Base-by-base conservation (phyloP, 2,888 invertebrate species). In the Napeogenes sylphis region DNA sequence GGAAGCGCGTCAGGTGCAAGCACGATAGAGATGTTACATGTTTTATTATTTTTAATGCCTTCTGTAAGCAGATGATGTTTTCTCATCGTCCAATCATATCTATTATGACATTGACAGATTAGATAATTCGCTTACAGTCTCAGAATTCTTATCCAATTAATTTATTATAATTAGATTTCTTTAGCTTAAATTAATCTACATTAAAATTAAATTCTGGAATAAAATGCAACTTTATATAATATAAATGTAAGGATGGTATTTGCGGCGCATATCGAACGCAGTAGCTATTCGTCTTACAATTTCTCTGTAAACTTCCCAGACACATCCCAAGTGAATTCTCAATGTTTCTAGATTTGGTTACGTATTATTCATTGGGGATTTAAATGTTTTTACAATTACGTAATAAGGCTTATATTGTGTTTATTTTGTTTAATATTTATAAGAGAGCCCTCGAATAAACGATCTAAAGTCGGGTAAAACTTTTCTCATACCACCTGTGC, bases 1-100 rank as follows among this genome's bases (percentile, higher is more conserved):
- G 56, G 56, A 54, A 30, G 38, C 33, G 45, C 56, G 58, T 55
- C 88, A 89, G 88, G 87, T 88, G 88, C 81, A 77, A 75, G 71
- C 77, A 76, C 82, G 82, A 88, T 87, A 81, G 80, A 83, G 80
- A 84, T 86, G 87, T 89, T 84, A 87, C 85, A 84, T 85, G 85
- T 83, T 86, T 84, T 85, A 84, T 85, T 84, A 86, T 85, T 84
- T 85, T 86, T 83, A 85, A 85, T 83, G 78, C 80, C 77, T 78
- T 81, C 76, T 77, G 71, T 70, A 72, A 74, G 72, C 74, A 75
- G 69, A 74, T 73, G 71, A 71, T 75, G 73, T 75, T 80, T 79
- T 79, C 77, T 74, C 74, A 61, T 56, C 58, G 63, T 62, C 77
- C 74, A 61, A 58, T 61, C 51, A 63, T 56, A 59, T 58, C n/a